A percentile compares a stretch with the other conserved stretches of the same genome.
phyloP scores from a whole-genome alignment of 1,140 invertebrate genomes.

The Holotrichia oblita region DNA sequence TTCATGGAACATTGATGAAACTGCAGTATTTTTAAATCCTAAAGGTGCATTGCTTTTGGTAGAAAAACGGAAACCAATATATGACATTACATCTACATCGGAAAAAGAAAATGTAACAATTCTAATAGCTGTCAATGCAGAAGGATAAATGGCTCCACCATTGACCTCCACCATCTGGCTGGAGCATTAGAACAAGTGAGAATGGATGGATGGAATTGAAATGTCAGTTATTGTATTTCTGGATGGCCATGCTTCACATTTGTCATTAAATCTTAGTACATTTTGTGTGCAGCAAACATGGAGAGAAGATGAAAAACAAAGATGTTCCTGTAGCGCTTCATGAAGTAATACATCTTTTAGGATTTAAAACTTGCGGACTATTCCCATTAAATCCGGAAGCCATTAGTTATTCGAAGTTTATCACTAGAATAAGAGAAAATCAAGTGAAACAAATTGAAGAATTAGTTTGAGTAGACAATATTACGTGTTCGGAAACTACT shows the following conservation, averaged over 20 bases:
- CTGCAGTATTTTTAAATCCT: constrained; percentile 53
- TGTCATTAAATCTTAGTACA: constrained; percentile 9
- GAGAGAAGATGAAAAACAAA: too few relatives aligned
- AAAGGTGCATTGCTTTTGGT: constrained; percentile 54
- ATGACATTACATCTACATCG: constrained; percentile 48
- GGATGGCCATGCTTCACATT: constrained; percentile 37
- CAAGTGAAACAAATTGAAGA: too few relatives aligned
- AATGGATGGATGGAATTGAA: constrained; percentile 30
- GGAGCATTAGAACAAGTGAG: neutral
- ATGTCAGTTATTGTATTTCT: constrained; percentile 27
- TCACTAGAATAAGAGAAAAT: too few relatives aligned
- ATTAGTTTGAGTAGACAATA: too few relatives aligned
- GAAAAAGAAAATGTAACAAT: constrained; percentile 59
- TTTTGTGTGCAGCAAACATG: constrained; percentile 25
- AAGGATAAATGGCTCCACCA: constrained; percentile 52
- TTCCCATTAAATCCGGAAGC: too few relatives aligned
- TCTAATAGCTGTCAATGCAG: constrained; percentile 56
- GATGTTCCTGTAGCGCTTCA: too few relatives aligned
- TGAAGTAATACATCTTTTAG: too few relatives aligned
- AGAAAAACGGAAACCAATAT: constrained; percentile 55
- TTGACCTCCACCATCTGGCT: neutral
- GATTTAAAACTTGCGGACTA: too few relatives aligned
- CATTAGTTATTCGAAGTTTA: too few relatives aligned
- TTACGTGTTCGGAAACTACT: too few relatives aligned
- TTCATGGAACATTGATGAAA: constrained; percentile 58